phyloP scores from a whole-genome alignment of 2,888 invertebrate genomes.

The Apamea crenata region DNA sequence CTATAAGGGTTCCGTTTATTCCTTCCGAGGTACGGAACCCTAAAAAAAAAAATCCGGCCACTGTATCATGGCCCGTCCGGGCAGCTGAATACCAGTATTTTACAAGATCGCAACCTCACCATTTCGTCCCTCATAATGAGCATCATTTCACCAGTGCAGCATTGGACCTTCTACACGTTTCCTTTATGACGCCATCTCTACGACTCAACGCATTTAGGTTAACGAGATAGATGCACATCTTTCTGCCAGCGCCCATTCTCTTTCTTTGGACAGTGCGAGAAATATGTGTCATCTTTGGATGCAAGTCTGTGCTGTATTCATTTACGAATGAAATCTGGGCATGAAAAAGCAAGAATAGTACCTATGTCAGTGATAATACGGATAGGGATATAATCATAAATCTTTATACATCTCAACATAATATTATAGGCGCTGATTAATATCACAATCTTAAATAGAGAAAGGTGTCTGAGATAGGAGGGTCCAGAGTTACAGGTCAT shows the following conservation, averaged over 20 bases:
- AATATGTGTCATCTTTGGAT: constrained; percentile 41
- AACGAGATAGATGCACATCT: constrained; percentile 71
- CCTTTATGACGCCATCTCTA: background rate
- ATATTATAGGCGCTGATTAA: too few species aligned
- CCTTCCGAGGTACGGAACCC: too few species aligned
- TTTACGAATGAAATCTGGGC: constrained; percentile 3
- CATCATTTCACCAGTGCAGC: background rate
- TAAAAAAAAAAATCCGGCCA: too few species aligned
- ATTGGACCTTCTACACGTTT: constrained; percentile 23
- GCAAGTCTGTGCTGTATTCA: constrained; percentile 3
- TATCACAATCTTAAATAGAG: too few species aligned
- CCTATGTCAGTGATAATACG: background rate
- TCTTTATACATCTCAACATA: too few species aligned
- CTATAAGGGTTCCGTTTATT: too few species aligned
- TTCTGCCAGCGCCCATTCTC: constrained; percentile 41
- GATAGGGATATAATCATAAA: too few species aligned
- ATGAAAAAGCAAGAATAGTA: background rate
- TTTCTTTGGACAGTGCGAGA: constrained; percentile 10
- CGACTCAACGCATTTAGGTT: constrained; percentile 70
- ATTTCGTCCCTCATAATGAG: background rate
- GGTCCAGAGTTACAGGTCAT: too few species aligned
- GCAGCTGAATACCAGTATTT: too few species aligned
- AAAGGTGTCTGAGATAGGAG: too few species aligned
- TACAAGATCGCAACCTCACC: background rate
- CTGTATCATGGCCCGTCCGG: too few species aligned